Conservation (phyloP, 2,113 vertebrate genomes). For the Labrus mixtus region DNA sequence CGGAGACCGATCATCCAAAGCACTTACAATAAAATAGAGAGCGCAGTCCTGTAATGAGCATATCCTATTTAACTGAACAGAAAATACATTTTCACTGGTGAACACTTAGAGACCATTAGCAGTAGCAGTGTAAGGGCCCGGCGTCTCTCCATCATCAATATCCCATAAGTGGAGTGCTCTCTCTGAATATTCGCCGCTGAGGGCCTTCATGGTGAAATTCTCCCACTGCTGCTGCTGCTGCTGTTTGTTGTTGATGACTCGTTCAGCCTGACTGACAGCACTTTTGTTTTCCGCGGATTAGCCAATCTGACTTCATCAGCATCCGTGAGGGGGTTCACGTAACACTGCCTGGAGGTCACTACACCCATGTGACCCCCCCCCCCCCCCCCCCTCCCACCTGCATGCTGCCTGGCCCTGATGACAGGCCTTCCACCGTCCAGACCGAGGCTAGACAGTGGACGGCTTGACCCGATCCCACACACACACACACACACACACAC, state of each 20-base stretch:
- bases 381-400: slow-evolving; percentile 47
- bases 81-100: slow-evolving; percentile 61
- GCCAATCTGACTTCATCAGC: slow-evolving; percentile 86
- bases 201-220: slow-evolving; percentile 50
- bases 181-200: slow-evolving; percentile 4
- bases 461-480: slow-evolving; percentile 36
- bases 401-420: slow-evolving; percentile 35
- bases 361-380: slow-evolving; percentile 68
- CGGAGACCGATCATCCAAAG: slow-evolving; percentile 57
- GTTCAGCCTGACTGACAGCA: slow-evolving; percentile 79
- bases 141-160: slow-evolving; percentile 74
- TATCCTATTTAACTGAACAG: slow-evolving; percentile 66
- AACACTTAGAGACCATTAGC: slow-evolving; percentile 82
- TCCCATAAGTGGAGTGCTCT: slow-evolving; percentile 71
- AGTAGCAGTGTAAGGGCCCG: slow-evolving; percentile 45
- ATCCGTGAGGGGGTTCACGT: slow-evolving; percentile 77
- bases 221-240: slow-evolving; percentile 37
- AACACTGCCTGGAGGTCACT: slow-evolving; percentile 77
- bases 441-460: slow-evolving; percentile 47
- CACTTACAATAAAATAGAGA: slow-evolving; percentile 68
- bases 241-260: slow-evolving; percentile 59
- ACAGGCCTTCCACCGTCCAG: slow-evolving; percentile 37
- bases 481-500: slow-evolving; percentile 37
- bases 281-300: slow-evolving; percentile 85
- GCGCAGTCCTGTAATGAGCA: slow-evolving; percentile 55